Base-by-base conservation (phyloP, 1,140 invertebrate species). In the Cydia strobilella region DNA sequence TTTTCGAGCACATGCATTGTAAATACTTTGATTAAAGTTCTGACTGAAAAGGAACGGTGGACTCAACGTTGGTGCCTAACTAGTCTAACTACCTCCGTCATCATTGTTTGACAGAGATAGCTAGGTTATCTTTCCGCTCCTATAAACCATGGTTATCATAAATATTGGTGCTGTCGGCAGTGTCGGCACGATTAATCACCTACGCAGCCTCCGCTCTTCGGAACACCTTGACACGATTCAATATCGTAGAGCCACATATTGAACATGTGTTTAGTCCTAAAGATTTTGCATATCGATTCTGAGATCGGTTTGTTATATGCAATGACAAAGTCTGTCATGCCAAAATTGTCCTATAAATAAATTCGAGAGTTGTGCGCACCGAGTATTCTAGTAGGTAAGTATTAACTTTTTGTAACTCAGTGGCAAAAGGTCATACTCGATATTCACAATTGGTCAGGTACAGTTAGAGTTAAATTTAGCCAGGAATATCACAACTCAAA, bases 141-240 rank as follows among this genome's bases (percentile, higher is more conserved):
- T 69, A 69, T 42, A 69, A 69, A 69, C 27, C 35, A 69, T 35
- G 65, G 23, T 69, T 69, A 69, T 69, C 65, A 18, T 69, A 69
- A 69, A 69, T 69, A 69, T 69, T 69, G 27, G 65, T 69, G 20
- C 65, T 69, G 25, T 65, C 63, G 63, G 35, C 31, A 69, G 35
- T 69, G 25, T 65, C 63, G 63, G 35, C 31, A 69, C 65, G 65
- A 69, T 69, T 69, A 69, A 69, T 69, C 23, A 69, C 65, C 65
- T 69, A 18, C 65, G 31, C 65, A 69, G 65, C 65, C 65, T 69
- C 65, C 65, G n/a, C 18, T 35, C 31, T 69, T 69, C 31, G 6
- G 31, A 31, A n/a, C 31, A 39, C 65, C 65, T 69, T 69, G 65
- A 42, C 65, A 69, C 31, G 18, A 39, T 69, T 69, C n/a, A 69